Conservation (phyloP, 2,113 vertebrate genomes). For the Cyprinodon variegatus region DNA sequence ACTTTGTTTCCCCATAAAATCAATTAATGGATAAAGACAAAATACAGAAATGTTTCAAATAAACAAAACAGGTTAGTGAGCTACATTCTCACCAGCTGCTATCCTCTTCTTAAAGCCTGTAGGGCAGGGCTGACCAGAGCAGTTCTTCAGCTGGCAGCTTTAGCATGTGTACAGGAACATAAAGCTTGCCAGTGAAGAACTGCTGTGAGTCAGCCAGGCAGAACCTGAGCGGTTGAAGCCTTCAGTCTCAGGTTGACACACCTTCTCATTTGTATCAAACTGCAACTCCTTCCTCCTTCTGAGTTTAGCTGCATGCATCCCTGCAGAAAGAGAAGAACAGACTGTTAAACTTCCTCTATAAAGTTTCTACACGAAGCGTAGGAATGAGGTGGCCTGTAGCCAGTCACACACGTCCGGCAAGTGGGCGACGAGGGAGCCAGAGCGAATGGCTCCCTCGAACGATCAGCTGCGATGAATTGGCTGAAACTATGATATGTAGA, state of each 20-base stretch:
- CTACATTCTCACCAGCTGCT: slow-evolving; percentile 17
- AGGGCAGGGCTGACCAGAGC: slow-evolving; percentile 92
- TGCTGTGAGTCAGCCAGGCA: slow-evolving; percentile 89
- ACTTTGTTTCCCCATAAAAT: background rate
- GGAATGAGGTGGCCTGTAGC: slow-evolving; percentile 48
- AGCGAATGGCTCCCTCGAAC: slow-evolving; percentile 6
- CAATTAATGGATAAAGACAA: background rate
- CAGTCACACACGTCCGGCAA: slow-evolving; percentile 43
- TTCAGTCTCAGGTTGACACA: slow-evolving; percentile 15
- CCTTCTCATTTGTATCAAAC: background rate
- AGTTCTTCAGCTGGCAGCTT: slow-evolving; percentile 99
- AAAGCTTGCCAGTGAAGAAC: slow-evolving; percentile 99
- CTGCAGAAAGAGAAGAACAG: slow-evolving; percentile 59
- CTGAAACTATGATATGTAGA: slow-evolving; percentile 50
- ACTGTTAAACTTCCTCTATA: slow-evolving; percentile 44
- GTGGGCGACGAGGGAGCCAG: slow-evolving; percentile 43
- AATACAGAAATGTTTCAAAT: background rate
- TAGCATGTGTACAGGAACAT: slow-evolving; percentile 94
- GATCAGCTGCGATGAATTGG: slow-evolving; percentile 60
- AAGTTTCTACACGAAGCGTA: slow-evolving; percentile 41
- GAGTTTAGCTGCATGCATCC: slow-evolving; percentile 23
- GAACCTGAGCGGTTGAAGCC: background rate
- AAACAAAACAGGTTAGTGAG: slow-evolving; percentile 25
- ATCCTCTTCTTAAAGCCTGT: slow-evolving; percentile 48
- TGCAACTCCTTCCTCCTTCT: slow-evolving; percentile 13